These are phyloP conservation scores for Mormyrus iriodes DNA, from an alignment of 2,113 vertebrate genomes.

Conservation along the genomic window DNA sequence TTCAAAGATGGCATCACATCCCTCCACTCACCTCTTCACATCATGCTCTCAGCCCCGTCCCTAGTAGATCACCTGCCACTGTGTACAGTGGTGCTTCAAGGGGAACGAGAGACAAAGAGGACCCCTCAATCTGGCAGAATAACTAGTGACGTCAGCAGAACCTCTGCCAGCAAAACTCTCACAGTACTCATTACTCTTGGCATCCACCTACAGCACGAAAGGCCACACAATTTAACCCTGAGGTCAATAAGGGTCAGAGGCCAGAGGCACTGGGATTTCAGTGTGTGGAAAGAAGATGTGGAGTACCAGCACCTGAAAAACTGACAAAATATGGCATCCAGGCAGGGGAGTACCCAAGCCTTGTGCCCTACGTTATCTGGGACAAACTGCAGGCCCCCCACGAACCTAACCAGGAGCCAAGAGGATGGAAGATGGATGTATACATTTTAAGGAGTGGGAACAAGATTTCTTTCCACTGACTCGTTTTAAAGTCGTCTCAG, in stretches of 20 bases:
- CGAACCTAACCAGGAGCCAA: not conserved
- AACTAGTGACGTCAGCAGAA: not conserved
- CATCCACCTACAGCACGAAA: not conserved
- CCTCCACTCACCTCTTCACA: not conserved
- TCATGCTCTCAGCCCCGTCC: not conserved
- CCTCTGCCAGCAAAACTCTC: not conserved
- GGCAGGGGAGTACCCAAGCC: not conserved
- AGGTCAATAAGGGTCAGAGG: constrained; percentile 3
- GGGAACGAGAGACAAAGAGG: not conserved
- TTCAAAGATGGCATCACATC: not conserved
- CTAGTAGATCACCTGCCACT: not conserved
- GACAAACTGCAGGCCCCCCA: not conserved
- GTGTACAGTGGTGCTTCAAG: not conserved
- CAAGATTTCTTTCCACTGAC: constrained; percentile 37
- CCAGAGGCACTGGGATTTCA: not conserved
- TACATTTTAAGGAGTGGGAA: constrained; percentile 24
- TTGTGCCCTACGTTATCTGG: not conserved
- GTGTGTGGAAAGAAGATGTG: not conserved
- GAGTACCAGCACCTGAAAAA: constrained; percentile 18
- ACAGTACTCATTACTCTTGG: not conserved
- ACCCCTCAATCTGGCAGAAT: not conserved
- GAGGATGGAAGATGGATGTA: not conserved
- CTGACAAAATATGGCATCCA: not conserved
- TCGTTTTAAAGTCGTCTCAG: constrained; percentile 37
- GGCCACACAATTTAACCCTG: not conserved